Evolutionary conservation across 2,113 vertebrate genomes (phyloP).

Genomic region (Phaethornis superciliosus): DNA sequence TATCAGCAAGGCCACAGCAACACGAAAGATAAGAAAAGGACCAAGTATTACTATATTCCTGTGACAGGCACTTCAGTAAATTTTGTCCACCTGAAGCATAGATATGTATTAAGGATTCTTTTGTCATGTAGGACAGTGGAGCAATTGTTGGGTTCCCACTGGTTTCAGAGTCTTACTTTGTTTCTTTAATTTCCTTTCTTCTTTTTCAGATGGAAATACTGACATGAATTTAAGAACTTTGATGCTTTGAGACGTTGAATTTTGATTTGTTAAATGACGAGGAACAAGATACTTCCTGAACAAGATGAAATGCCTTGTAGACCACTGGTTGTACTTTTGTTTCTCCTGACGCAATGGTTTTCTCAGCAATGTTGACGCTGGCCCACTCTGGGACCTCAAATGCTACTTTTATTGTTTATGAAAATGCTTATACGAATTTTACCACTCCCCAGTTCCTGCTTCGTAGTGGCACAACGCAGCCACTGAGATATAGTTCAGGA

Average conservation of each 20-base stretch:
- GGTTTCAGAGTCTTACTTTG: not conserved
- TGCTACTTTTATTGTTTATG: constrained; percentile 77
- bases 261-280: constrained; percentile 24
- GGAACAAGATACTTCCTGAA: constrained; percentile 56
- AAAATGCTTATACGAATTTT: constrained; percentile 81
- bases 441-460: constrained; percentile 73
- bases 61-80: not conserved
- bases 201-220: constrained; percentile 69
- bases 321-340: constrained; percentile 6
- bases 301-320: constrained; percentile 70
- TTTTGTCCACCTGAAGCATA: not conserved
- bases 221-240: constrained; percentile 58
- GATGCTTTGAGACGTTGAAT: constrained; percentile 22
- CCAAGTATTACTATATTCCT: accelerated
- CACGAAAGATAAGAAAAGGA: not conserved
- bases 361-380: constrained; percentile 76
- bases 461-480: constrained; percentile 62
- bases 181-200: constrained; percentile 13
- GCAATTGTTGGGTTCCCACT: not conserved
- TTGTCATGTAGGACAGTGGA: not conserved
- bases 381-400: constrained; percentile 78
- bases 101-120: not conserved
- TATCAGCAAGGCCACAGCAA: not conserved
- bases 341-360: constrained; percentile 81
- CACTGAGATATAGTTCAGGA: constrained; percentile 69